These are phyloP conservation scores for Dicrurus megarhynchus DNA, from an alignment of 2,113 vertebrate species.

Conservation along the genomic window DNA sequence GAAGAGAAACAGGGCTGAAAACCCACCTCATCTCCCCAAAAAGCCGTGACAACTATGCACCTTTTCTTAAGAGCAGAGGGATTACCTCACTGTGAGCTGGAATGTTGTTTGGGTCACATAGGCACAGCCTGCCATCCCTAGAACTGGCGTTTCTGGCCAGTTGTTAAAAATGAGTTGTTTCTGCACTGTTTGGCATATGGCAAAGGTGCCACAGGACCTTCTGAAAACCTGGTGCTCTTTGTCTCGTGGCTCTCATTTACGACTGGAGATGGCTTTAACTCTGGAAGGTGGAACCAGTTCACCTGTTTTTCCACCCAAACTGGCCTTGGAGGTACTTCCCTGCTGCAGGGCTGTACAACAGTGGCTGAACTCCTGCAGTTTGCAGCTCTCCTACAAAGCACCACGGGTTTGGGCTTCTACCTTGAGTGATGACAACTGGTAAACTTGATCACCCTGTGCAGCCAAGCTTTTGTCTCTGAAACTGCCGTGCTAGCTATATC, in stretches of 20 bases:
- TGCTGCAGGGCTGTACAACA: not conserved
- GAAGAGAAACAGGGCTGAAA: not conserved
- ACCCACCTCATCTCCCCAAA: rapidly evolving
- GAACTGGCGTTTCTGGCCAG: rapidly evolving
- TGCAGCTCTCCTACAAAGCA: not conserved
- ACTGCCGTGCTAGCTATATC: not conserved
- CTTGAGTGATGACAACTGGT: not conserved
- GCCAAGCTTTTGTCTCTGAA: not conserved
- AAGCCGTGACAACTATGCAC: not conserved
- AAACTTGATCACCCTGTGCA: not conserved
- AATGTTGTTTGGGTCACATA: not conserved
- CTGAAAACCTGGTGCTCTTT: not conserved
- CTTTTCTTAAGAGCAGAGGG: not conserved
- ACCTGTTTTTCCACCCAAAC: not conserved
- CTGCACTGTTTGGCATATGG: not conserved
- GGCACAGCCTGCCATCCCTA: rapidly evolving
- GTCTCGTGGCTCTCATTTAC: not conserved
- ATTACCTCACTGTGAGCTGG: not conserved
- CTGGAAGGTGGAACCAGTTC: not conserved
- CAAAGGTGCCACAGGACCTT: not conserved
- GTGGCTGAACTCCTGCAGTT: not conserved
- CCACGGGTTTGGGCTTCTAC: not conserved
- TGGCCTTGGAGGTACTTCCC: not conserved
- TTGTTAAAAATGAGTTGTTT: not conserved
- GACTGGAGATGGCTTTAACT: not conserved